Evolutionary conservation across 2,113 vertebrate species (phyloP).

Genomic region (Pelecanus crispus): DNA sequence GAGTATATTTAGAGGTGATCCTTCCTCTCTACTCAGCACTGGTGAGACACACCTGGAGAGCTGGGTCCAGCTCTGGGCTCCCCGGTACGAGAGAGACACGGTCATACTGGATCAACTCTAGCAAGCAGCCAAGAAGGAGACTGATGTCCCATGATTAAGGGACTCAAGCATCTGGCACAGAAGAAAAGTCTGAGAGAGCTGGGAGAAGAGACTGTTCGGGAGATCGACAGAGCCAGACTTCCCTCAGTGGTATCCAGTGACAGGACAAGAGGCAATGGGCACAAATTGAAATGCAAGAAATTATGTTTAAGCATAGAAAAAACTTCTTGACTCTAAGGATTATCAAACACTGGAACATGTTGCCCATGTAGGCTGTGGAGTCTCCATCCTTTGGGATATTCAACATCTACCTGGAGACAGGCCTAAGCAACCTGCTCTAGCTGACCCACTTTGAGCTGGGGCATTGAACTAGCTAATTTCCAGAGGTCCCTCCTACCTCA

Average conservation of each 20-base stretch:
- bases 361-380: background rate
- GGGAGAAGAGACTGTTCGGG: background rate
- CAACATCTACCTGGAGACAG: background rate
- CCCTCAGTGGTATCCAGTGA: background rate
- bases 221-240: background rate
- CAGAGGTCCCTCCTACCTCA: background rate
- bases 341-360: background rate
- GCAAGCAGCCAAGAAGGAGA: background rate
- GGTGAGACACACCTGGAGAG: background rate
- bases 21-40: background rate
- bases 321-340: background rate
- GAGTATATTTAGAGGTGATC: no score
- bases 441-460: background rate
- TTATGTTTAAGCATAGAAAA: background rate
- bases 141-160: background rate
- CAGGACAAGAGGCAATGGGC: background rate
- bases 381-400: background rate
- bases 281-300: background rate
- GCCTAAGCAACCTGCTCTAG: background rate
- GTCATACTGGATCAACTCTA: rapidly evolving
- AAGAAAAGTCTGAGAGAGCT: background rate
- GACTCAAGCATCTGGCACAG: background rate
- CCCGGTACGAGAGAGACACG: background rate
- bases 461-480: background rate
- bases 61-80: background rate